A percentile compares a stretch with the other conserved stretches of the same genome.
phyloP scores from a whole-genome alignment of 2,888 invertebrate genomes.

The Dryococelus australis region DNA sequence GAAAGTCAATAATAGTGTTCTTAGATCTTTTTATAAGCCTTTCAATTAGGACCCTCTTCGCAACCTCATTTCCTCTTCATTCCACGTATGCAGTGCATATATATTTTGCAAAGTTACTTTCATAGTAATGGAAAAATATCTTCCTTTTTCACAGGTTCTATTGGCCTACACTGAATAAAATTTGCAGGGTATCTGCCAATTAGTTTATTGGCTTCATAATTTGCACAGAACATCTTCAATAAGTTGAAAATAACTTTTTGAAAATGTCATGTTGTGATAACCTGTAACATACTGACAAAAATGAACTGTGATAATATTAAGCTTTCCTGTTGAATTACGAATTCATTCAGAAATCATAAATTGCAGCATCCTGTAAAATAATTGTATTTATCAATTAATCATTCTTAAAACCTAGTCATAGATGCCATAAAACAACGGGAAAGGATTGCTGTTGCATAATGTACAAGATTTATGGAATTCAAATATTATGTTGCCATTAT shows the following conservation, averaged over 20 bases:
- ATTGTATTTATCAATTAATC: background rate
- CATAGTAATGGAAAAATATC: background rate
- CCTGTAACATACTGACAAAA: background rate
- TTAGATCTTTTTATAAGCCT: conserved; percentile 7
- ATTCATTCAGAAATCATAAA: background rate
- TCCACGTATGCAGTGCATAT: background rate
- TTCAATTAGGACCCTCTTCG: background rate
- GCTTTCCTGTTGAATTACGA: background rate
- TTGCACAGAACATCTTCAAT: background rate
- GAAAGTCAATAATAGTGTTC: background rate
- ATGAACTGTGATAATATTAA: conserved; percentile 1
- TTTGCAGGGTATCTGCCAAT: background rate
- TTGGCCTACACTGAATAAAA: background rate
- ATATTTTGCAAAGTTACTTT: background rate
- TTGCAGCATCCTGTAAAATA: background rate
- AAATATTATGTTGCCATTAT: background rate
- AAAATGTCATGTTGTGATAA: background rate
- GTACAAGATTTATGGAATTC: background rate
- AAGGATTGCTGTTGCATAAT: background rate
- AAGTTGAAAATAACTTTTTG: background rate
- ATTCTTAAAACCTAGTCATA: too few species aligned
- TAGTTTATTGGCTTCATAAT: background rate
- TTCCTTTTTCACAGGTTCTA: background rate
- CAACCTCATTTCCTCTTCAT: background rate
- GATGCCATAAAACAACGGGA: too few species aligned